A percentile compares a stretch with the other conserved stretches of the same genome.
phyloP scores from a whole-genome alignment of 2,888 invertebrate genomes.

The Pollenia amentaria region DNA sequence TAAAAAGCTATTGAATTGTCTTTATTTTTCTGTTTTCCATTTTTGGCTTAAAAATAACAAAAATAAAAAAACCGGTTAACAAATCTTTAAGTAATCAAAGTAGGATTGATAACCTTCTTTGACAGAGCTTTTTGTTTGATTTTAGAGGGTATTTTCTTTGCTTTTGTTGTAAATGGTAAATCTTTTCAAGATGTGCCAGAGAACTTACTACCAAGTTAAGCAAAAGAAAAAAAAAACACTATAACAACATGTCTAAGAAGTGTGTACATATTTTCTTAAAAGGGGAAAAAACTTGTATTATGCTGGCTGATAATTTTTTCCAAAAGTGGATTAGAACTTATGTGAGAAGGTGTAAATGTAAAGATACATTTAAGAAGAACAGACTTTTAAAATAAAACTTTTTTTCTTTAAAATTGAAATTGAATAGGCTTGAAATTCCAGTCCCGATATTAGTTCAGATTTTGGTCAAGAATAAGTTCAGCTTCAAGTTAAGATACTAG shows the following conservation, averaged over 20 bases:
- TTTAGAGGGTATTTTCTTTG: constrained; percentile 9
- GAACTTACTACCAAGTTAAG: background rate
- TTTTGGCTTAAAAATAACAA: background rate
- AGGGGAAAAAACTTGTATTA: constrained; percentile 30
- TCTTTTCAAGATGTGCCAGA: constrained; percentile 9
- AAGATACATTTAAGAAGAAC: too few relatives aligned
- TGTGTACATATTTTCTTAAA: constrained; percentile 15
- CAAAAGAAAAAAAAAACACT: background rate
- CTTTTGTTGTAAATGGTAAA: constrained; percentile 29
- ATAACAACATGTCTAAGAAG: constrained; percentile 36
- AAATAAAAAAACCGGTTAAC: constrained; percentile 24
- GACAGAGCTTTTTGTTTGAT: background rate
- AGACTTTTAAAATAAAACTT: too few relatives aligned
- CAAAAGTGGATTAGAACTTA: background rate
- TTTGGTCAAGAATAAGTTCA: too few relatives aligned
- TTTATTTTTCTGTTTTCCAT: background rate
- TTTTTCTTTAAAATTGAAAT: too few relatives aligned
- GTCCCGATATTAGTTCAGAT: too few relatives aligned
- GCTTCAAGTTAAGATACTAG: too few relatives aligned
- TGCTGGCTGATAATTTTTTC: constrained; percentile 71
- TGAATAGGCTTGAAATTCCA: too few relatives aligned
- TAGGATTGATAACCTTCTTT: constrained; percentile 61
- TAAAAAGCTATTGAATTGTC: constrained; percentile 1
- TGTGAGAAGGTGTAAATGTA: background rate
- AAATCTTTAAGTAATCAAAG: constrained; percentile 65